A percentile compares a stretch with the other conserved stretches of the same genome.
Evolutionary conservation across 2,888 invertebrate species (phyloP).

Genomic region (Flabesymbios commensalis): DNA sequence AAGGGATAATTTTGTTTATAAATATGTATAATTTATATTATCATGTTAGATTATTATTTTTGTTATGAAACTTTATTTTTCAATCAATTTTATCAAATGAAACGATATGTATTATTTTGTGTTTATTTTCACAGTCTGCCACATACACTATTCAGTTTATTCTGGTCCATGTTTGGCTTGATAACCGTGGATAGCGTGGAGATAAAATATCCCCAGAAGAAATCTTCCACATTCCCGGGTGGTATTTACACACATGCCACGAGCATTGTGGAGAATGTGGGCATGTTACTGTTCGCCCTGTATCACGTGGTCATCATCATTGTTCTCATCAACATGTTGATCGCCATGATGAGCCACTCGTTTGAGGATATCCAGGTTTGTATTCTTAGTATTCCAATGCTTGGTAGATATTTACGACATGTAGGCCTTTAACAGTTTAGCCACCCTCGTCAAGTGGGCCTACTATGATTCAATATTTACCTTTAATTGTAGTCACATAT

Average conservation of each 20-base stretch:
- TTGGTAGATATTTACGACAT: too few relatives aligned
- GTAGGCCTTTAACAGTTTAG: too few relatives aligned
- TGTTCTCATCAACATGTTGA: slow-evolving; percentile 75
- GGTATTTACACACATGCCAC: slow-evolving; percentile 36
- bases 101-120: too few relatives aligned
- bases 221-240: slow-evolving; percentile 25
- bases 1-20: too few relatives aligned
- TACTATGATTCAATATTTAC: too few relatives aligned
- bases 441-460: too few relatives aligned
- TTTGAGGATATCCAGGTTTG: slow-evolving; percentile 69
- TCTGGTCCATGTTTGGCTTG: slow-evolving; percentile 62
- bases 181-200: slow-evolving; percentile 51
- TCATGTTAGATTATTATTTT: too few relatives aligned
- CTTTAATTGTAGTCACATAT: too few relatives aligned
- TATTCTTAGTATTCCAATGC: too few relatives aligned
- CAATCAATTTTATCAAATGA: too few relatives aligned
- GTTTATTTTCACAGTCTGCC: slow-evolving; percentile 49
- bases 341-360: slow-evolving; percentile 78
- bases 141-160: slow-evolving; percentile 59
- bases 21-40: too few relatives aligned
- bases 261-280: slow-evolving; percentile 64
- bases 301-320: slow-evolving; percentile 76
- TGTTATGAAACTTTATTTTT: too few relatives aligned
- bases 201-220: slow-evolving; percentile 36
- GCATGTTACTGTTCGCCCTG: slow-evolving; percentile 67